These are phyloP conservation scores for Xenus cinereus DNA, from an alignment of 2,113 vertebrate species.

Conservation along the genomic window DNA sequence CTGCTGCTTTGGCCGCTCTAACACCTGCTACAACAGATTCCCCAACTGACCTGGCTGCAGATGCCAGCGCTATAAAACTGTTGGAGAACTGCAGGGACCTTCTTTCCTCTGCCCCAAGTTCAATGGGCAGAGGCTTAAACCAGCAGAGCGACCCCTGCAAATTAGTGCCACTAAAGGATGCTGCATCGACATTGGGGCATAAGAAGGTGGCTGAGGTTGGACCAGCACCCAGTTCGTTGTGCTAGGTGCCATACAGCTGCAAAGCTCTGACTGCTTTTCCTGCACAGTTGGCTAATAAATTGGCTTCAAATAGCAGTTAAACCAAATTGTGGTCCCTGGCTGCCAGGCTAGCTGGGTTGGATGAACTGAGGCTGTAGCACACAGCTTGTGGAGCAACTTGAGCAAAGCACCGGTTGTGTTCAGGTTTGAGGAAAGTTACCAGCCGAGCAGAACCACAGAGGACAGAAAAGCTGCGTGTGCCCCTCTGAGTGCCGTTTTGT, in stretches of 20 bases:
- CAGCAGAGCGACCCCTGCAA: neutral
- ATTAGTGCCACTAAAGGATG: neutral
- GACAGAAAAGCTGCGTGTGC: rapidly evolving
- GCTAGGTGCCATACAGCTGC: rapidly evolving
- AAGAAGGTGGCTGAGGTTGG: neutral
- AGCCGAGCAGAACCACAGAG: rapidly evolving
- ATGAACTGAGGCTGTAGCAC: neutral
- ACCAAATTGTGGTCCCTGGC: rapidly evolving
- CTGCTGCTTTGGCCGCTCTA: neutral
- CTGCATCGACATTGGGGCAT: rapidly evolving
- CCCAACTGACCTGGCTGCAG: neutral
- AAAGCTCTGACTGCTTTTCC: neutral
- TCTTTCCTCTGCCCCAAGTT: neutral
- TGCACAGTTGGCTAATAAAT: neutral
- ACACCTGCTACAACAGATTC: neutral
- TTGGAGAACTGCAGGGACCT: neutral
- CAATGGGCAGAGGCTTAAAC: neutral
- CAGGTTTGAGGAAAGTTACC: too few relatives aligned
- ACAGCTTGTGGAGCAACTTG: rapidly evolving
- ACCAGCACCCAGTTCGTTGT: neutral
- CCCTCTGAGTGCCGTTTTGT: rapidly evolving
- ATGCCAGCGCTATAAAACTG: neutral
- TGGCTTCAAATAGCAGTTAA: neutral
- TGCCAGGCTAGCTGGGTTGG: neutral
- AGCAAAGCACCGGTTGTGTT: rapidly evolving